These are phyloP conservation scores for Cryptocheilus praepositus DNA, from an alignment of 2,888 invertebrate genomes.

Conservation along the genomic window DNA sequence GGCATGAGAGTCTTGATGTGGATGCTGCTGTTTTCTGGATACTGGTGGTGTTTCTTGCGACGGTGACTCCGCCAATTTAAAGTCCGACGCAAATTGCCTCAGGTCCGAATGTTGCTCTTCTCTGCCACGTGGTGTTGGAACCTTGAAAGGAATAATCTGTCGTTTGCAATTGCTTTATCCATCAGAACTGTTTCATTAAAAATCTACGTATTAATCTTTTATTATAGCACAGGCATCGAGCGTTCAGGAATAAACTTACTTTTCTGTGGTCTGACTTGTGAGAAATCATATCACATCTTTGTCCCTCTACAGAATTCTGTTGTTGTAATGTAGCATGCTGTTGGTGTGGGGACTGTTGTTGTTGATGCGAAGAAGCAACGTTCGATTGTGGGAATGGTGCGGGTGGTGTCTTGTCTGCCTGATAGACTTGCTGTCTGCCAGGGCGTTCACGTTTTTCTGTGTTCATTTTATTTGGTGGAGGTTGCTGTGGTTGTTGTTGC, in stretches of 20 bases:
- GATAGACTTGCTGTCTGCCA: constrained; percentile 69
- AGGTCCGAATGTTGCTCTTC: constrained; percentile 78
- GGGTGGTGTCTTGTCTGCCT: constrained; percentile 69
- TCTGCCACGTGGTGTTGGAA: constrained; percentile 62
- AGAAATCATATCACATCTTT: constrained; percentile 63
- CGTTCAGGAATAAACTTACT: constrained; percentile 37
- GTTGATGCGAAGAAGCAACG: constrained; percentile 62
- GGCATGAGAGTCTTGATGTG: constrained; percentile 54
- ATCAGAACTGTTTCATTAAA: too few relatives aligned
- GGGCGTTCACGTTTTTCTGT: constrained; percentile 71
- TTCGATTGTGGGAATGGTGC: constrained; percentile 71
- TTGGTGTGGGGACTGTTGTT: constrained; percentile 60
- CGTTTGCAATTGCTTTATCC: too few relatives aligned
- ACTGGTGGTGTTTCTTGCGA: constrained; percentile 60
- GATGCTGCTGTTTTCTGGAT: constrained; percentile 64
- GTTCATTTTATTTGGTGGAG: constrained; percentile 64
- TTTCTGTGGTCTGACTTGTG: constrained; percentile 69
- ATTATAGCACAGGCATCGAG: background rate
- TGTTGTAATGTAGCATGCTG: constrained; percentile 64
- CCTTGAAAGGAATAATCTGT: constrained; percentile 39
- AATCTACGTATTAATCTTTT: background rate
- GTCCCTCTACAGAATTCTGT: constrained; percentile 65
- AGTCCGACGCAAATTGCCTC: constrained; percentile 87
- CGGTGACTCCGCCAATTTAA: constrained; percentile 79
- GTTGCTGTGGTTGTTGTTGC: constrained; percentile 58